Percentiles rank a stretch among this genome's conserved stretches.
These are phyloP conservation scores for Ammodytes marinus DNA, from an alignment of 2,113 vertebrate genomes.

Conservation along the genomic window DNA sequence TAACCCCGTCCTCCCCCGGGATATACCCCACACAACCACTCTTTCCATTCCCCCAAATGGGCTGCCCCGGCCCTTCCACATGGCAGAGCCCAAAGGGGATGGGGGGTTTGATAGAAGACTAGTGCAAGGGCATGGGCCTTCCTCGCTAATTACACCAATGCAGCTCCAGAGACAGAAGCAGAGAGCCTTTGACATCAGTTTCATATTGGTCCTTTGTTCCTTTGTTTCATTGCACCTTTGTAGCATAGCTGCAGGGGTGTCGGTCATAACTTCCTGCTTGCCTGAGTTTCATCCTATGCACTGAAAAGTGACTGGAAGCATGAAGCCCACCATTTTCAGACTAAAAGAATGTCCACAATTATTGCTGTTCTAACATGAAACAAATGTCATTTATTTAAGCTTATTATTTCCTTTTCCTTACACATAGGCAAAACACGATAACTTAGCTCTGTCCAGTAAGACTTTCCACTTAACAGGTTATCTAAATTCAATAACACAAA, in stretches of 20 bases:
- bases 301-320: conserved; percentile 19
- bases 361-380: conserved; percentile 48
- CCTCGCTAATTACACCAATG: conserved; percentile 82
- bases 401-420: conserved; percentile 49
- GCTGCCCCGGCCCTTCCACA: conserved; percentile 61
- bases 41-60: conserved; percentile 62
- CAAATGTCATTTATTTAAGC: conserved; percentile 51
- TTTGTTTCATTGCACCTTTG: conserved; percentile 68
- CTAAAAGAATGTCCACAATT: conserved; percentile 18
- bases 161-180: conserved; percentile 75
- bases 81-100: conserved; percentile 46
- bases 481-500: conserved; percentile 78
- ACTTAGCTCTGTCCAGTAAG: conserved; percentile 53
- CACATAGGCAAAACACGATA: conserved; percentile 50
- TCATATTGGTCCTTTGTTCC: conserved; percentile 72
- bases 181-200: conserved; percentile 71
- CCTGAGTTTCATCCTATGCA: conserved; percentile 53
- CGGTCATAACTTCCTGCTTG: conserved; percentile 41
- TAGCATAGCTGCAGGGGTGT: conserved; percentile 49
- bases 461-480: conserved; percentile 65
- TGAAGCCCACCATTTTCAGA: conserved; percentile 18
- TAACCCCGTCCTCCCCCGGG: conserved; percentile 71
- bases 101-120: conserved; percentile 63
- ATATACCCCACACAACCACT: conserved; percentile 62
- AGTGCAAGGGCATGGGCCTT: conserved; percentile 79